Evolutionary conservation across 2,113 vertebrate genomes (phyloP).

Genomic region (Oceanites oceanicus): DNA sequence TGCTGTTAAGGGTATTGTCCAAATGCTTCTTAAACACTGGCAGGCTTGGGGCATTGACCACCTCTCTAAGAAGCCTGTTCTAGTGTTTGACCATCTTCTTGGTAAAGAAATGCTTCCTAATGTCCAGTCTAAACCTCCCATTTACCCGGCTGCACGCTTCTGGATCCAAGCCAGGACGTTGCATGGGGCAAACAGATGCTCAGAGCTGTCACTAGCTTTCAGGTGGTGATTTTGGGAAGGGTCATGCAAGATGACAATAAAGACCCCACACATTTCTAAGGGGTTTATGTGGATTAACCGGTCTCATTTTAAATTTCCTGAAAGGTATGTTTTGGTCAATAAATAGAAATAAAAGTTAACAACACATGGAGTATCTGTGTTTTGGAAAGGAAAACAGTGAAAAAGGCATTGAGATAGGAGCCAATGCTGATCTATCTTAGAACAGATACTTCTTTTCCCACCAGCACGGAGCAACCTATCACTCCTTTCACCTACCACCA

Average conservation of each 20-base stretch:
- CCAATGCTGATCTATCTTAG: neutral
- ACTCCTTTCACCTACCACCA: neutral
- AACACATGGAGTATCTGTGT: rapidly evolving
- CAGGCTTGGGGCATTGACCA: neutral
- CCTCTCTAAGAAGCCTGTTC: neutral
- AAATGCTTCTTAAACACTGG: neutral
- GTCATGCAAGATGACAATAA: neutral
- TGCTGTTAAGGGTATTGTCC: neutral
- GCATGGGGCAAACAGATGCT: neutral
- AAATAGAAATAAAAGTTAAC: neutral
- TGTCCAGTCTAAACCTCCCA: neutral
- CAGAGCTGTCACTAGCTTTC: neutral
- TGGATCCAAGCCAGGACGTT: rapidly evolving
- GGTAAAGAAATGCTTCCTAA: neutral
- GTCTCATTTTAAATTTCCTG: neutral
- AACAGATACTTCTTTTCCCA: neutral
- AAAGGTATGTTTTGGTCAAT: neutral
- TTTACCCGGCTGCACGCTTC: neutral
- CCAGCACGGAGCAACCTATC: neutral
- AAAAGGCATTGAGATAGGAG: neutral
- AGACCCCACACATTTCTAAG: neutral
- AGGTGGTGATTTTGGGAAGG: neutral
- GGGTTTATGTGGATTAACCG: neutral
- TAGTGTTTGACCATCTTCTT: neutral
- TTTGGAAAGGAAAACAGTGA: neutral